Base-by-base conservation (phyloP, 2,888 invertebrate genomes). In the Stegophylla sp. region DNA sequence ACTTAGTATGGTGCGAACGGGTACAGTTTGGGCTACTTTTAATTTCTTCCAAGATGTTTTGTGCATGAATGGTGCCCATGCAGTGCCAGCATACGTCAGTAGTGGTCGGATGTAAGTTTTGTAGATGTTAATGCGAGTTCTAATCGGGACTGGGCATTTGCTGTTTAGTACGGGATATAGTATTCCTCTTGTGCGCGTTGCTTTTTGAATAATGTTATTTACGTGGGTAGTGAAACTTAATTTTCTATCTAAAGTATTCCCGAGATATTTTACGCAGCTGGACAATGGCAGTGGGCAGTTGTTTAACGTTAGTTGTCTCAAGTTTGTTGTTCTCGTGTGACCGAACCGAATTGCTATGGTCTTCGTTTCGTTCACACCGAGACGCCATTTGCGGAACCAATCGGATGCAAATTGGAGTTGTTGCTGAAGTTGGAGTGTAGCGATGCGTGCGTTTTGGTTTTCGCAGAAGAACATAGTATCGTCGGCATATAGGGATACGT, bases 401-500 rank as follows among this genome's bases (percentile, higher is more conserved):
- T 63, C 26, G 3, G 48, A 45, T 2, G 45, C 17, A 28, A 5
- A 10, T 72, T 34, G 3, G 0, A 72, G 26, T 23, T 72, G 45
- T 4, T 10, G n/a, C 23, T 72, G 72, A 7, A 51, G 20, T 48
- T 53, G 63, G 15, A 63, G 45, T n/a, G 15, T 23, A 20, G 34
- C 53, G 45, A n/a, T 23, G n/a, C 3, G 10, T 13, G 74, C 34
- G n/a, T 23, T 45, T 4, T 74, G 28, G 10, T 61, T 61, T 10
- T 5, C 10, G 3, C 20, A 26, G 59, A 41, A 61, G 7, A 61
- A 17, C 59, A 61, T 61, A n/a, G 74, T 74, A 63, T 74, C 74
- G 20, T 74, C 74, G 10, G 74, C 74, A 43, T 61, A 74, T 17
- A 61, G 28, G 7, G 61, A 28, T 23, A 74, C 43, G n/a, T 43